Evolutionary conservation across 2,888 invertebrate species (phyloP).

Genomic region (Phasia obesa): DNA sequence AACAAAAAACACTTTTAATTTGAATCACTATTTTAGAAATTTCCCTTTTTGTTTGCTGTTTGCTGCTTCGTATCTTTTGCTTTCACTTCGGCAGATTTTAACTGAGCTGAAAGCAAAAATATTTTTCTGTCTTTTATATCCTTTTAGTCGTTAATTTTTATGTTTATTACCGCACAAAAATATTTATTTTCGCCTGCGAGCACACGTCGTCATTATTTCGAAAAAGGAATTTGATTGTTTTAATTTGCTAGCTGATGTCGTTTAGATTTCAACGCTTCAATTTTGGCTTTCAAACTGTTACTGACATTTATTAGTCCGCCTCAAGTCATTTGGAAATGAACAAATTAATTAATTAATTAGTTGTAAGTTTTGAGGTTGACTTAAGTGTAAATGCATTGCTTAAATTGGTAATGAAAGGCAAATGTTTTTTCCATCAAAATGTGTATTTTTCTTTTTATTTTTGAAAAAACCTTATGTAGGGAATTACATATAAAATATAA

Average conservation of each 20-base stretch:
- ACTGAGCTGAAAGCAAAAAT: not conserved
- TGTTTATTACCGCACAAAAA: constrained; percentile 76
- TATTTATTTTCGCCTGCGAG: constrained; percentile 75
- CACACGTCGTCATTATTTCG: constrained; percentile 72
- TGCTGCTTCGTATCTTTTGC: constrained; percentile 24
- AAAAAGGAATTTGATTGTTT: constrained; percentile 51
- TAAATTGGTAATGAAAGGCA: not conserved
- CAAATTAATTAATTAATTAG: constrained; percentile 65
- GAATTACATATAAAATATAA: too few relatives aligned
- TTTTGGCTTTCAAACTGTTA: constrained; percentile 50
- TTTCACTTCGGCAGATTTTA: constrained; percentile 59
- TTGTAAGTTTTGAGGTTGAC: constrained; percentile 49
- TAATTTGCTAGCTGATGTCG: constrained; percentile 39
- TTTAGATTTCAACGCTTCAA: constrained; percentile 56
- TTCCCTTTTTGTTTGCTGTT: not conserved
- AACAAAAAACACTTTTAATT: not conserved
- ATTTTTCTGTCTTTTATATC: constrained; percentile 78
- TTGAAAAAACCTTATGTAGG: too few relatives aligned
- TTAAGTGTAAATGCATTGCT: constrained; percentile 5
- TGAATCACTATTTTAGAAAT: constrained; percentile 48
- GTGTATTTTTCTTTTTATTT: too few relatives aligned
- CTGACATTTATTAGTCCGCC: constrained; percentile 65
- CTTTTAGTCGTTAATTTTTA: constrained; percentile 80
- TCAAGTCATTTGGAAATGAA: constrained; percentile 62
- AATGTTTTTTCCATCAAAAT: too few relatives aligned